phyloP scores from a whole-genome alignment of 1,140 invertebrate species.

The Pinna nobilis region DNA sequence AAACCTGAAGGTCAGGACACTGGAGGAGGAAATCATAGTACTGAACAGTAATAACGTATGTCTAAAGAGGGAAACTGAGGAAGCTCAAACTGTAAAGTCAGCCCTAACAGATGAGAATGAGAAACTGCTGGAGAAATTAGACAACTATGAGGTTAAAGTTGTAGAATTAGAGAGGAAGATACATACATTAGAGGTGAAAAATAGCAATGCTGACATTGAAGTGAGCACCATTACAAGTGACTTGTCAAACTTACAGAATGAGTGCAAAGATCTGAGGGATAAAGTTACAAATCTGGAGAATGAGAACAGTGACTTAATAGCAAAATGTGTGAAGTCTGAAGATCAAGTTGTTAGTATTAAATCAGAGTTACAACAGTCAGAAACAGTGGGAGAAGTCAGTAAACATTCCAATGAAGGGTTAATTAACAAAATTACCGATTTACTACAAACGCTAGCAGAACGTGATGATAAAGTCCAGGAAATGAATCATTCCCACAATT shows the following conservation, averaged over 20 bases:
- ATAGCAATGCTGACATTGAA: background rate
- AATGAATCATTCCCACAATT: too few relatives aligned
- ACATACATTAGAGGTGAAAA: background rate
- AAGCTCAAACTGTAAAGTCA: background rate
- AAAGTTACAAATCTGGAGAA: too few relatives aligned
- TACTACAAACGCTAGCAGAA: too few relatives aligned
- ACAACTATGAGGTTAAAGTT: background rate
- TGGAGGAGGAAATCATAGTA: conserved; percentile 60
- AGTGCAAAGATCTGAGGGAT: background rate
- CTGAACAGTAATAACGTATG: conserved; percentile 1
- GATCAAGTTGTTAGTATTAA: too few relatives aligned
- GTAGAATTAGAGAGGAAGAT: conserved; percentile 20
- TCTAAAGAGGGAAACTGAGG: conserved; percentile 2
- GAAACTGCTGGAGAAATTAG: conserved; percentile 4
- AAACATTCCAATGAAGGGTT: too few relatives aligned
- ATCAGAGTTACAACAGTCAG: too few relatives aligned
- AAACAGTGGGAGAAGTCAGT: too few relatives aligned
- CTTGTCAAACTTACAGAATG: background rate
- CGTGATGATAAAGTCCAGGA: too few relatives aligned
- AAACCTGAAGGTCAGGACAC: conserved; percentile 8
- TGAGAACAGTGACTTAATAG: too few relatives aligned
- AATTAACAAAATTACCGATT: too few relatives aligned
- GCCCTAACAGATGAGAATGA: background rate
- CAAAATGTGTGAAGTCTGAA: too few relatives aligned
- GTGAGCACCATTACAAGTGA: background rate